Conservation (phyloP, 2,888 invertebrate species). For the Chouioia cunea region DNA sequence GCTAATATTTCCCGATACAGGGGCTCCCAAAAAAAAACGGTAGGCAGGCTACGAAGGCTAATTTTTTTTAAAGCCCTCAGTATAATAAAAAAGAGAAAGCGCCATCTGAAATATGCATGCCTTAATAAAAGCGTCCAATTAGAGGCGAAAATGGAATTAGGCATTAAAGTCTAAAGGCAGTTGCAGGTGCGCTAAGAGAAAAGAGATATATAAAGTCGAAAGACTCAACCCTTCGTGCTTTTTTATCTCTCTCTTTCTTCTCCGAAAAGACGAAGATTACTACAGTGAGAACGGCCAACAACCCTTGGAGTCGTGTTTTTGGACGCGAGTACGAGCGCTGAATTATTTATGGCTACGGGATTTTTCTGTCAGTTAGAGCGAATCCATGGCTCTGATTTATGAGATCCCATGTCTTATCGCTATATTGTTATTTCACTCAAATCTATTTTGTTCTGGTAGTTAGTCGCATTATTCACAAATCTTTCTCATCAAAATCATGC, state of each 20-base stretch:
- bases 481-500: no score
- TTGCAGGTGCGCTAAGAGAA: constrained; percentile 37
- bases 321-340: constrained; percentile 50
- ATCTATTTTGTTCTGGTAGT: not conserved
- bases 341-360: constrained; percentile 62
- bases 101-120: constrained; percentile 68
- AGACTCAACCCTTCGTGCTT: constrained; percentile 6
- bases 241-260: not conserved
- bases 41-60: constrained; percentile 58
- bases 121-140: constrained; percentile 68
- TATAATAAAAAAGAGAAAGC: constrained; percentile 63
- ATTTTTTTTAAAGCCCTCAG: constrained; percentile 63
- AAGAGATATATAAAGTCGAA: not conserved
- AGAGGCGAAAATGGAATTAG: constrained; percentile 67
- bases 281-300: not conserved
- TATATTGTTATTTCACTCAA: constrained; percentile 13
- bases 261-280: not conserved
- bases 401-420: constrained; percentile 50
- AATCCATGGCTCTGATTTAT: constrained; percentile 48
- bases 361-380: constrained; percentile 51
- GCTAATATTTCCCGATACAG: constrained; percentile 64
- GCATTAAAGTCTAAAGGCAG: constrained; percentile 33
- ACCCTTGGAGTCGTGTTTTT: constrained; percentile 16
- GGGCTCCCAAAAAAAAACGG: not conserved
- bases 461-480: not conserved